Evolutionary conservation across 2,113 vertebrate genomes (phyloP).

Genomic region (Ciconia boyciana): DNA sequence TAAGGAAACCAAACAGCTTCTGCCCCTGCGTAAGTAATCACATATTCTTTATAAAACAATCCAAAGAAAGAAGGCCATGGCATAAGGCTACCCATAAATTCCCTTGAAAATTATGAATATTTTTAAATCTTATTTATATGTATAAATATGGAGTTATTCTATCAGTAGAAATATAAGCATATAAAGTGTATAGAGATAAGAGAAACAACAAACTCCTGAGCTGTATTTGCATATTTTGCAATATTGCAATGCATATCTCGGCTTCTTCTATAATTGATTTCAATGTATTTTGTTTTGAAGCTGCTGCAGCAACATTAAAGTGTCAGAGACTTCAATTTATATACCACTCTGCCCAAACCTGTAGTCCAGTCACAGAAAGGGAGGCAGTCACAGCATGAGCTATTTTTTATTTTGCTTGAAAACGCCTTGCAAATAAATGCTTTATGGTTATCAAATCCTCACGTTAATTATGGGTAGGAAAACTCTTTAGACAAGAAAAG

Average conservation of each 20-base stretch:
- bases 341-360: background rate
- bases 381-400: background rate
- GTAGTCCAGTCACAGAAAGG: background rate
- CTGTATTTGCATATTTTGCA: conserved; percentile 27
- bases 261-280: conserved; percentile 6
- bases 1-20: background rate
- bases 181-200: background rate
- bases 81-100: background rate
- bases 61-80: background rate
- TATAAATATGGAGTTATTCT: background rate
- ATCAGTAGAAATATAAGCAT: background rate
- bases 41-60: background rate
- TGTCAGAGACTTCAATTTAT: conserved; percentile 43
- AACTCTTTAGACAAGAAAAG: conserved; percentile 24
- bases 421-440: conserved; percentile 2
- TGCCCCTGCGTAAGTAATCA: background rate
- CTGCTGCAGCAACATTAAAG: conserved; percentile 26
- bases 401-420: conserved; percentile 38
- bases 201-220: background rate
- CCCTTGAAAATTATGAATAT: background rate
- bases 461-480: conserved; percentile 38
- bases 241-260: background rate
- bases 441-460: background rate
- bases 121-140: background rate
- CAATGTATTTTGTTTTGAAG: conserved; percentile 1